Conservation (phyloP, 2,797 vertebrate species). For the Chiroxiphia lanceolata region DNA sequence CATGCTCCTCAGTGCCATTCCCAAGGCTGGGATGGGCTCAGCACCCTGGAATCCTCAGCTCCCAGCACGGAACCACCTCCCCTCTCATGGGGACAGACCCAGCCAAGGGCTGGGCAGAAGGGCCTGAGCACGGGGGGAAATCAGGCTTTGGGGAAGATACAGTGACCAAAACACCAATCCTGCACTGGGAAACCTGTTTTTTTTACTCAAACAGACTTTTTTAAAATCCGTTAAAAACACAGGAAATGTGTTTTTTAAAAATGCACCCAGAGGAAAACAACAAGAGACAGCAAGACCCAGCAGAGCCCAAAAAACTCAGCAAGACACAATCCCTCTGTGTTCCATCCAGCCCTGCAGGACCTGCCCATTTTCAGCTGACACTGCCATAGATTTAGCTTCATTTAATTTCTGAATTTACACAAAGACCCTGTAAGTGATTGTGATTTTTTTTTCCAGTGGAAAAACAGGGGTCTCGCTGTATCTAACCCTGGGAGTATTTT, state of each 20-base stretch:
- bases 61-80: neutral
- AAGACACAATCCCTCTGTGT: neutral
- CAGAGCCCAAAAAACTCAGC: neutral
- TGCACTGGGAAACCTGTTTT: neutral
- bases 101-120: neutral
- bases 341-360: neutral
- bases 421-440: constrained; percentile 68
- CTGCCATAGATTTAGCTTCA: constrained; percentile 48
- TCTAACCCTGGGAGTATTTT: constrained; percentile 64
- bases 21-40: neutral
- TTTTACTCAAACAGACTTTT: neutral
- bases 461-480: neutral
- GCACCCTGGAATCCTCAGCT: neutral
- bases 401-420: constrained; percentile 71
- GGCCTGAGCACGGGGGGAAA: rapidly evolving
- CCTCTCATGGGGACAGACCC: rapidly evolving
- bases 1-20: rapidly evolving
- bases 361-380: constrained; percentile 49
- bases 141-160: neutral
- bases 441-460: constrained; percentile 59
- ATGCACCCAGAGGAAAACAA: neutral
- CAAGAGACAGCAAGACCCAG: neutral
- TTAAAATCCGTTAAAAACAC: neutral
- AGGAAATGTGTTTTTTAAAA: neutral
- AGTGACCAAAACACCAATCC: neutral